Evolutionary conservation across 2,888 invertebrate genomes (phyloP).

Genomic region (Gymnocheta viridis): DNA sequence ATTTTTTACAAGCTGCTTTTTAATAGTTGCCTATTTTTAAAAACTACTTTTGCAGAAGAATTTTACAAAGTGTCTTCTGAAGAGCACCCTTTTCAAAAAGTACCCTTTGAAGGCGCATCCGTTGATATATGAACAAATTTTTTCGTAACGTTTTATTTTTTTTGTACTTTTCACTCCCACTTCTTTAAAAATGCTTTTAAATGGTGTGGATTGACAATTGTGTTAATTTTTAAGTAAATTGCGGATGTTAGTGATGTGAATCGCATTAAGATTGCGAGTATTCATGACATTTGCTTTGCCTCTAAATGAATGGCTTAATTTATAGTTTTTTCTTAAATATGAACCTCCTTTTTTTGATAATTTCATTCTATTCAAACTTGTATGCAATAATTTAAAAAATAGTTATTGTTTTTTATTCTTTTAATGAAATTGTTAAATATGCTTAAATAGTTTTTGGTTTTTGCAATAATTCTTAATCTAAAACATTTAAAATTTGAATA

Average conservation of each 20-base stretch:
- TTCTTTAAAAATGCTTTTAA: background rate
- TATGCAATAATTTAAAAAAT: conserved; percentile 6
- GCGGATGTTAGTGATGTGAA: background rate
- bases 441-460: conserved; percentile 1
- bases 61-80: no score
- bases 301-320: background rate
- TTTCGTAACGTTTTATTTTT: no score
- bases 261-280: background rate
- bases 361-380: background rate
- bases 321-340: background rate
- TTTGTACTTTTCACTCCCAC: background rate
- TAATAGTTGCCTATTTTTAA: no score
- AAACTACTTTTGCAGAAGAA: no score
- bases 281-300: background rate
- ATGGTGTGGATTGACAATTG: background rate
- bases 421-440: background rate
- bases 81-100: no score
- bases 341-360: background rate
- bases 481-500: conserved; percentile 30
- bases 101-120: no score
- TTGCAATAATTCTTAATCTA: conserved; percentile 24
- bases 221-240: background rate
- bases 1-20: no score
- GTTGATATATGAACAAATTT: no score
- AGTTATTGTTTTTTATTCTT: conserved; percentile 30